phyloP scores from a whole-genome alignment of 2,113 vertebrate species.

The Paramormyrops kingsleyae region DNA sequence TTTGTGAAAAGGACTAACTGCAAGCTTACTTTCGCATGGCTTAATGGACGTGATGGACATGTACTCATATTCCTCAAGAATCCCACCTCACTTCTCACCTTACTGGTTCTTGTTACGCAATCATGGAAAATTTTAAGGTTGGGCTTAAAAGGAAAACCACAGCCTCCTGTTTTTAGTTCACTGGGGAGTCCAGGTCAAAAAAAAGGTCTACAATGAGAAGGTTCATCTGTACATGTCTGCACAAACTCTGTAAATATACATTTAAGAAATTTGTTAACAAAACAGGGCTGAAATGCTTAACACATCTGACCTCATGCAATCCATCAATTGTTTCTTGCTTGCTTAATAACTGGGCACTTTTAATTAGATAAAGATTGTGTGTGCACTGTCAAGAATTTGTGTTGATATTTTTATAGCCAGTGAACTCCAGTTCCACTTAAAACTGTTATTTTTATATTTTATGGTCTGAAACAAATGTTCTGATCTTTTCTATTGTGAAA shows the following conservation, averaged over 20 bases:
- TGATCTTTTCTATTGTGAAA: background rate
- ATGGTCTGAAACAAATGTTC: background rate
- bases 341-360: background rate
- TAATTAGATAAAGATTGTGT: background rate
- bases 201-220: background rate
- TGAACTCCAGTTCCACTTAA: background rate
- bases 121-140: background rate
- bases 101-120: background rate
- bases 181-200: background rate
- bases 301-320: background rate
- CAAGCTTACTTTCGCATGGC: background rate
- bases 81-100: background rate
- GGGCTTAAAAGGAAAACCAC: background rate
- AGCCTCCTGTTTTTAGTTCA: background rate
- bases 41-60: background rate
- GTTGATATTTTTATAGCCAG: background rate
- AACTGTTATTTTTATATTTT: background rate
- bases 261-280: background rate
- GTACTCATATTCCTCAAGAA: background rate
- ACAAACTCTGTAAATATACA: background rate
- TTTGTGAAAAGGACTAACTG: background rate
- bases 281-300: background rate
- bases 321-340: background rate
- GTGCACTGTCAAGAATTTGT: background rate
- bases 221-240: background rate